phyloP scores from a whole-genome alignment of 1,140 invertebrate genomes.

The Papilio polyxenes region DNA sequence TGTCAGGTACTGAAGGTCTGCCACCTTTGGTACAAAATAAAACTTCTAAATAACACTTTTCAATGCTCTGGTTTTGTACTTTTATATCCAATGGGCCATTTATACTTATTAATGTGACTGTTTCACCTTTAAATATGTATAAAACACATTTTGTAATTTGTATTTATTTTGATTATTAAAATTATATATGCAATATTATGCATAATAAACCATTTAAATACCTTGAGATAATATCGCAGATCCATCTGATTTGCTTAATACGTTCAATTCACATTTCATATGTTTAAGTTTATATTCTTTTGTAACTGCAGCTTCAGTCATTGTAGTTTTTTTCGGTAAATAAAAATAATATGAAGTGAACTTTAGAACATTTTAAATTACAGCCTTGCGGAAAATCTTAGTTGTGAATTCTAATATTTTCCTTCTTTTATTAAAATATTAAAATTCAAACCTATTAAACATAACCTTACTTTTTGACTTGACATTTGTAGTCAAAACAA shows the following conservation, averaged over 20 bases:
- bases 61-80: conserved; percentile 87
- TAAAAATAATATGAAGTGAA: neutral
- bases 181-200: neutral
- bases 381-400: neutral
- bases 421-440: too few species aligned
- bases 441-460: neutral
- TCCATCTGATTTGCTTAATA: conserved; percentile 87
- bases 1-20: conserved; percentile 81
- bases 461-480: conserved; percentile 25
- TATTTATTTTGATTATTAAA: neutral
- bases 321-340: conserved; percentile 41
- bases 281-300: conserved; percentile 73
- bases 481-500: neutral
- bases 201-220: conserved; percentile 49
- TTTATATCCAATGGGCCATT: conserved; percentile 93
- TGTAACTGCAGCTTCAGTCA: conserved; percentile 52
- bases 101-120: conserved; percentile 87
- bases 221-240: conserved; percentile 87
- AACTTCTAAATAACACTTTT: conserved; percentile 90
- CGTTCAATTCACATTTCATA: conserved; percentile 86
- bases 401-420: neutral
- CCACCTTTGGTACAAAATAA: conserved; percentile 89
- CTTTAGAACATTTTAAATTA: neutral
- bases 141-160: conserved; percentile 3
- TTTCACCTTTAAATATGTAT: conserved; percentile 83